These are phyloP conservation scores for Echeneis naucrates DNA, from an alignment of 2,797 vertebrate genomes.

Conservation along the genomic window DNA sequence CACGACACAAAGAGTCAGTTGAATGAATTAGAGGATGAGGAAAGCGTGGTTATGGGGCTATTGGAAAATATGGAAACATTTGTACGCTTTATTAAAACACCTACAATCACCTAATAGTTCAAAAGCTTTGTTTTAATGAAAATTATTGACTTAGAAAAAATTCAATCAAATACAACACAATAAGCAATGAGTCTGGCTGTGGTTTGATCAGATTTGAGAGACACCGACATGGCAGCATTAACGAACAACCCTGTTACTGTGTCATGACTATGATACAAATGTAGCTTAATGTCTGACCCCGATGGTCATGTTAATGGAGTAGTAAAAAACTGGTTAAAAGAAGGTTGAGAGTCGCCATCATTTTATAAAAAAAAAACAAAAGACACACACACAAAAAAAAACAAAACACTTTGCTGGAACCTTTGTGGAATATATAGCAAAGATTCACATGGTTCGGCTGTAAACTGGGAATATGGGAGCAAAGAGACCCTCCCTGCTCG, in stretches of 20 bases:
- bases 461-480: neutral
- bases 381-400: too few species aligned
- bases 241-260: neutral
- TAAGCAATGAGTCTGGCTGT: neutral
- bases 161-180: neutral
- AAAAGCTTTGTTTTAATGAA: neutral
- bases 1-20: slow-evolving; percentile 9
- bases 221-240: neutral
- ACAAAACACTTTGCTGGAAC: neutral
- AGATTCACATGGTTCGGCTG: neutral
- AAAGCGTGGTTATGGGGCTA: slow-evolving; percentile 10
- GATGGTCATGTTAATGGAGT: too few species aligned
- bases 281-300: too few species aligned
- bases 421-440: neutral
- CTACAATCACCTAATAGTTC: neutral
- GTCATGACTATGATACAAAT: neutral
- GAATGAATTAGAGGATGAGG: slow-evolving; percentile 24
- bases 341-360: neutral
- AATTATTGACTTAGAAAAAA: neutral
- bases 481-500: neutral
- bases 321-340: neutral
- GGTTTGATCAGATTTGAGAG: neutral
- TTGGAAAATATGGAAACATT: slow-evolving; percentile 42
- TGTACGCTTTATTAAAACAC: slow-evolving; percentile 33
- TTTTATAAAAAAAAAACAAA: slow-evolving; percentile 17